Evolutionary conservation across 2,888 invertebrate species (phyloP).

Genomic region (Mythimna vitellina): DNA sequence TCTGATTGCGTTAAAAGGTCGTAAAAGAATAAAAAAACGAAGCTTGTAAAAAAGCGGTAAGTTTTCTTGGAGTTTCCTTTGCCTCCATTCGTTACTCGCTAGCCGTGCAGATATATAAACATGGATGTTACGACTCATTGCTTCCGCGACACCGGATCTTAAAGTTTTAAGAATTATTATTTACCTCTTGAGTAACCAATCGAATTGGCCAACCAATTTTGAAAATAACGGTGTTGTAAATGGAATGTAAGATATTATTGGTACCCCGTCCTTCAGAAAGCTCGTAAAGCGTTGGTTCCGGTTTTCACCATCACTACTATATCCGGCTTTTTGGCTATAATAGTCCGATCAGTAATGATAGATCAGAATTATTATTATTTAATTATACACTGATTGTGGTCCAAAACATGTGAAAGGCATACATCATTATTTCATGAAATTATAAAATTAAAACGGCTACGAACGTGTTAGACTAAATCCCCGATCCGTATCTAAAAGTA

Average conservation of each 20-base stretch:
- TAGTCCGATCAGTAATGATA: too few relatives aligned
- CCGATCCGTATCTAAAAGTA: not conserved
- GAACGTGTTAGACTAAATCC: too few relatives aligned
- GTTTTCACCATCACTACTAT: too few relatives aligned
- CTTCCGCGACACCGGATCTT: slow-evolving; percentile 23
- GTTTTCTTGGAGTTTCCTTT: slow-evolving; percentile 30
- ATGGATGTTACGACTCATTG: slow-evolving; percentile 47
- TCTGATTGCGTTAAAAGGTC: slow-evolving; percentile 41
- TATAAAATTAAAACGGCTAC: too few relatives aligned
- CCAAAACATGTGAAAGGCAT: too few relatives aligned
- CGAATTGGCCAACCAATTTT: slow-evolving; percentile 1
- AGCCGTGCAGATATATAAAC: slow-evolving; percentile 39
- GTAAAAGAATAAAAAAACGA: slow-evolving; percentile 21
- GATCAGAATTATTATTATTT: too few relatives aligned
- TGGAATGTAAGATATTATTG: too few relatives aligned
- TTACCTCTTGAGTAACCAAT: slow-evolving; percentile 22
- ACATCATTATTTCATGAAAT: too few relatives aligned
- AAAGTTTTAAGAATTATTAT: slow-evolving; percentile 34
- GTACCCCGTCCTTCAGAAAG: too few relatives aligned
- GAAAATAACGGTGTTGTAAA: not conserved
- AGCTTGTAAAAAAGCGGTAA: slow-evolving; percentile 24
- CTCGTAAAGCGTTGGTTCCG: too few relatives aligned
- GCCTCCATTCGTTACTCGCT: slow-evolving; percentile 36
- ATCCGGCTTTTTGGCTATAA: too few relatives aligned
- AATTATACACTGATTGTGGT: too few relatives aligned